Evolutionary conservation across 1,140 invertebrate species (phyloP).

Genomic region (Pachyrhynchus sulphureomaculatus): DNA sequence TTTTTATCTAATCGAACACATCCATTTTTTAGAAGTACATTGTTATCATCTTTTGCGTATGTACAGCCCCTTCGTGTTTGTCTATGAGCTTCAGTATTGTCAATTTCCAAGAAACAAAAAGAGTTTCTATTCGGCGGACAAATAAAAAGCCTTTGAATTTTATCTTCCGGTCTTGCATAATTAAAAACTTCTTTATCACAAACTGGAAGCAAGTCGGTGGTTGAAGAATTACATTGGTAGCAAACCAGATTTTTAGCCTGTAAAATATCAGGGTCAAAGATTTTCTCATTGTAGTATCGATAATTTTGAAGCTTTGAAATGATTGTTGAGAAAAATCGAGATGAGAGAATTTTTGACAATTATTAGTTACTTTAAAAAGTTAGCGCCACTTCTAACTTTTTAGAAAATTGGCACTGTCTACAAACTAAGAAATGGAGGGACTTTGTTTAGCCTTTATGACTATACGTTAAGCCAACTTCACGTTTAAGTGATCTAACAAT

Average conservation of each 20-base stretch:
- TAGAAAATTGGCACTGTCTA: too few species aligned
- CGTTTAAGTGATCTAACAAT: too few species aligned
- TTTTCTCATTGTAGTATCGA: too few species aligned
- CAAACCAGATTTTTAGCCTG: conserved; percentile 11
- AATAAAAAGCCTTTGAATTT: conserved; percentile 1
- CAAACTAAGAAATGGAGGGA: too few species aligned
- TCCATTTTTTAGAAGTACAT: background rate
- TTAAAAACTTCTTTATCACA: conserved; percentile 4
- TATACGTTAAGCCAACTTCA: too few species aligned
- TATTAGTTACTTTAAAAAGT: too few species aligned
- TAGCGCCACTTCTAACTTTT: too few species aligned
- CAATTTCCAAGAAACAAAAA: conserved; percentile 14
- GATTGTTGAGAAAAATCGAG: too few species aligned
- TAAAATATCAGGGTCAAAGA: background rate
- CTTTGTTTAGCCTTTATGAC: too few species aligned
- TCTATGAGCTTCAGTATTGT: background rate
- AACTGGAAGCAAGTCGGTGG: conserved; percentile 1
- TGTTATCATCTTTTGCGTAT: background rate
- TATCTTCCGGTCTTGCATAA: background rate
- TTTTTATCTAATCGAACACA: background rate
- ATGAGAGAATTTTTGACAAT: too few species aligned
- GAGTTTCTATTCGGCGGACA: conserved; percentile 13
- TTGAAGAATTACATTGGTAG: conserved; percentile 13
- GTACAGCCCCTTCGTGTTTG: conserved; percentile 7
- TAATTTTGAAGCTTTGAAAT: too few species aligned